phyloP scores from a whole-genome alignment of 2,888 invertebrate genomes.

The Drosophila mettleri region DNA sequence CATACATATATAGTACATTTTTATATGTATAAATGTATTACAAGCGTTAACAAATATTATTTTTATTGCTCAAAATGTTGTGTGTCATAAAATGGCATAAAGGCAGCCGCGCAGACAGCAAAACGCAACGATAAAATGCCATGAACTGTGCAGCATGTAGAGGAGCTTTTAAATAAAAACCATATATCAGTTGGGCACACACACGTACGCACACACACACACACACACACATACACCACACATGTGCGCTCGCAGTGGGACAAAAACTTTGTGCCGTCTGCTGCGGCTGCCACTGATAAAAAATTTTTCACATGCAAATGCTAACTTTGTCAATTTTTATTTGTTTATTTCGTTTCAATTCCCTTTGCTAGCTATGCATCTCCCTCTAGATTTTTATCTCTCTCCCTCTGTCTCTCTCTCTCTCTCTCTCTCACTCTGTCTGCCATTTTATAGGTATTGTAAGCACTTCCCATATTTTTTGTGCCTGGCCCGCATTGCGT shows the following conservation, averaged over 20 bases:
- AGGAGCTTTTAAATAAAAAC: constrained; percentile 39
- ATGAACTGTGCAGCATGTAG: not conserved
- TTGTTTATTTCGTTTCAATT: constrained; percentile 47
- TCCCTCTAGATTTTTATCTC: not conserved
- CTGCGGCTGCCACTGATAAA: constrained; percentile 44
- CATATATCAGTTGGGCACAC: constrained; percentile 51
- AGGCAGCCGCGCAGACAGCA: constrained; percentile 43
- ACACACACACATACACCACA: constrained; percentile 6
- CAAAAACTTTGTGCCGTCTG: constrained; percentile 36
- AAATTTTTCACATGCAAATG: constrained; percentile 52
- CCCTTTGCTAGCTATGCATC: constrained; percentile 6
- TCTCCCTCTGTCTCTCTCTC: not conserved
- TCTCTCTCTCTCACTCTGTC: not conserved
- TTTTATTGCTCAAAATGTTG: constrained; percentile 63
- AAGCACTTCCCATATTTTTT: constrained; percentile 31
- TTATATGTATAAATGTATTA: constrained; percentile 33
- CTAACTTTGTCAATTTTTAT: constrained; percentile 60
- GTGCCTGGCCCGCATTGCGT: constrained; percentile 21
- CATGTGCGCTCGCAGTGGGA: constrained; percentile 11
- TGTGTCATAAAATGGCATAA: constrained; percentile 56
- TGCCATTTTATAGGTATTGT: constrained; percentile 37
- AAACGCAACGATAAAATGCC: constrained; percentile 43
- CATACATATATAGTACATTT: too few relatives aligned
- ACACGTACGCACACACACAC: constrained; percentile 5
- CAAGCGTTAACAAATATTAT: constrained; percentile 57